Evolutionary conservation across 2,888 invertebrate genomes (phyloP).

Genomic region (Macrophya alboannulata): DNA sequence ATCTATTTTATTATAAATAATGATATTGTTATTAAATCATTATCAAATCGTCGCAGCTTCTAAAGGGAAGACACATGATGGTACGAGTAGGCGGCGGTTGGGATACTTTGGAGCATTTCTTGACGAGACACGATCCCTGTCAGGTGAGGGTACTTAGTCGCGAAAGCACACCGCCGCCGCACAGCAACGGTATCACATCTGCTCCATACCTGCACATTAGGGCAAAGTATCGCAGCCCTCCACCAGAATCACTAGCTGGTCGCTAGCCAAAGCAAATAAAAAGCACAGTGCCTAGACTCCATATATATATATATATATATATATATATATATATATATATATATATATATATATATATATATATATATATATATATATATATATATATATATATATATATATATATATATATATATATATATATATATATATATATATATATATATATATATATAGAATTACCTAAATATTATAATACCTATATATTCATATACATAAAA

Average conservation of each 20-base stretch:
- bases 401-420: no score
- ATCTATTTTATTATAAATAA: background rate
- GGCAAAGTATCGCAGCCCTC: conserved; percentile 88
- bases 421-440: no score
- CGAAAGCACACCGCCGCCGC: conserved; percentile 77
- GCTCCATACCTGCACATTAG: conserved; percentile 86
- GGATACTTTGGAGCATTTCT: conserved; percentile 96
- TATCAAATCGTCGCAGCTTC: conserved; percentile 82
- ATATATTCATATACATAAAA: background rate
- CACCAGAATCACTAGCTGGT: conserved; percentile 83
- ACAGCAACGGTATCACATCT: conserved; percentile 78
- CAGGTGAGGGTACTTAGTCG: conserved; percentile 84
- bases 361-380: no score
- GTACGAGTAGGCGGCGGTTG: conserved; percentile 97
- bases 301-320: background rate
- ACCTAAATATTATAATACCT: background rate
- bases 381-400: no score
- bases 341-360: no score
- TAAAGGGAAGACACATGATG: conserved; percentile 97
- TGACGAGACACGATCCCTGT: conserved; percentile 93
- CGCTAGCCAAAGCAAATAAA: conserved; percentile 66
- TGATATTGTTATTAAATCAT: background rate
- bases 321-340: background rate
- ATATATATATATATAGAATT: conserved; percentile 20
- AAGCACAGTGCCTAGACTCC: conserved; percentile 70